phyloP scores from a whole-genome alignment of 2,888 invertebrate genomes.

The Drosophila prostipennis region DNA sequence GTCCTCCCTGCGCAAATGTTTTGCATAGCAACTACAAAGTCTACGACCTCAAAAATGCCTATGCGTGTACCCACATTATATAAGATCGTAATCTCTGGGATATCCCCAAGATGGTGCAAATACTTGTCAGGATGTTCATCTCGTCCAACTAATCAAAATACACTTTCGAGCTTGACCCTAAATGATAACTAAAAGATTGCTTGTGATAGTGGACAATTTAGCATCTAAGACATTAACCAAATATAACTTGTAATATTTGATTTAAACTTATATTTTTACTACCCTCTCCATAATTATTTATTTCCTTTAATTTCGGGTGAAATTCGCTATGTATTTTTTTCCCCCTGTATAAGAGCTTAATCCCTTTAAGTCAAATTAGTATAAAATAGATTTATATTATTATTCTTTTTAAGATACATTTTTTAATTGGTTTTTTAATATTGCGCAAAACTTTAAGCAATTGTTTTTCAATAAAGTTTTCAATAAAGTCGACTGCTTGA shows the following conservation, averaged over 20 bases:
- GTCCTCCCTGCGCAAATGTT: constrained; percentile 34
- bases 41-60: constrained; percentile 42
- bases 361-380: too few relatives aligned
- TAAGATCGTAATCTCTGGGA: constrained; percentile 34
- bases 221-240: too few relatives aligned
- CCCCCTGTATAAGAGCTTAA: too few relatives aligned
- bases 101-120: constrained; percentile 22
- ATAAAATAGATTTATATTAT: too few relatives aligned
- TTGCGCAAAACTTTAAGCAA: too few relatives aligned
- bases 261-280: neutral
- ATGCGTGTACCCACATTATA: constrained; percentile 33
- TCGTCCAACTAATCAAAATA: neutral
- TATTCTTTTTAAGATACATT: too few relatives aligned
- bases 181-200: neutral
- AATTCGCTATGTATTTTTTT: too few relatives aligned
- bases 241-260: neutral
- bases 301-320: neutral
- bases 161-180: neutral
- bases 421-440: too few relatives aligned
- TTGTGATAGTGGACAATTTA: too few relatives aligned
- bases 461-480: too few relatives aligned
- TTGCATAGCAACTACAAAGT: constrained; percentile 43
- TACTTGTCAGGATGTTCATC: constrained; percentile 8
- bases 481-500: too few relatives aligned
- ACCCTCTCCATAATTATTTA: neutral